Percentiles rank a stretch among this genome's conserved stretches.
phyloP scores from a whole-genome alignment of 2,888 invertebrate genomes.

The Zygogramma bicolorata region DNA sequence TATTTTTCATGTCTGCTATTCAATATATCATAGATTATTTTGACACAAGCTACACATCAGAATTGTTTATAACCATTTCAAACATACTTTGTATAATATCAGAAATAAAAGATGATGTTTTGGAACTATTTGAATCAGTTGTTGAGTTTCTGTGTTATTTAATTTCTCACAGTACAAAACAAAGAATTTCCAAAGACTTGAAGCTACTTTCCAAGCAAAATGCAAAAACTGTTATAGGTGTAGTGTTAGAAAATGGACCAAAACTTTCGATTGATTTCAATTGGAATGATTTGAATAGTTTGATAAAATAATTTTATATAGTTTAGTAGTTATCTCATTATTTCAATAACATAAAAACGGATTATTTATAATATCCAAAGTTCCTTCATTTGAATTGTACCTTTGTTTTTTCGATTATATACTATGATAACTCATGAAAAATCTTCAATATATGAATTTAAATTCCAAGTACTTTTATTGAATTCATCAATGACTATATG shows the following conservation, averaged over 20 bases:
- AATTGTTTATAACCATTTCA: conserved; percentile 49
- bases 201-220: conserved; percentile 39
- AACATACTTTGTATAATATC: conserved; percentile 50
- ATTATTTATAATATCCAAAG: too few species aligned
- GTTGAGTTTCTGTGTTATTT: conserved; percentile 56
- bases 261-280: conserved; percentile 40
- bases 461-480: too few species aligned
- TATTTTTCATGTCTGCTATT: conserved; percentile 54
- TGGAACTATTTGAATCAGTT: conserved; percentile 46
- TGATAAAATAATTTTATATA: too few species aligned
- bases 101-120: conserved; percentile 45
- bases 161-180: conserved; percentile 45
- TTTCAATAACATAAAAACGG: too few species aligned
- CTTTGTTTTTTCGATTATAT: too few species aligned
- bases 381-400: too few species aligned
- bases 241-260: conserved; percentile 43
- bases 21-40: conserved; percentile 52
- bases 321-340: too few species aligned
- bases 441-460: too few species aligned
- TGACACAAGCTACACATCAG: conserved; percentile 44
- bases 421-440: too few species aligned
- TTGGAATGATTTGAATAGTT: conserved; percentile 1
- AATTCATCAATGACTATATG: too few species aligned
- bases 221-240: conserved; percentile 43
- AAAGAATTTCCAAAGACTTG: conserved; percentile 47